Evolutionary conservation across 2,113 vertebrate genomes (phyloP), one percentile per base, ranked within the genome.

Genomic region (Planiliza haematocheilus): DNA sequence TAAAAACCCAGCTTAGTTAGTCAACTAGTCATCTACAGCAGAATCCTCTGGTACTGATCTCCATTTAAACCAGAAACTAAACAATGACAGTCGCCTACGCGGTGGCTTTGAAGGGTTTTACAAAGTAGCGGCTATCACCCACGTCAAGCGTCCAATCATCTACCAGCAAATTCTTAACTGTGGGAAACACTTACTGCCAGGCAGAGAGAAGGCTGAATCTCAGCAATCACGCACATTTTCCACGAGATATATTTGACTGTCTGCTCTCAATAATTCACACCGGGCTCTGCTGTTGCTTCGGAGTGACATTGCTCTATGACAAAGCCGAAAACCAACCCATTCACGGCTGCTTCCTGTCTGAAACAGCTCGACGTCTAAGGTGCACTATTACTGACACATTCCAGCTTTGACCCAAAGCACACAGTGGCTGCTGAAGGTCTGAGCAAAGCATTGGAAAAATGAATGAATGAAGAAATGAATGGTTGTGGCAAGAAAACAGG

Each of bases 301-400:
- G 55, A 57, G 67, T 77, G 70, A 82, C 74, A 82, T 83, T 71
- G 53, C 58, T 13, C 56, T 13, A 51, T 53, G 66, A 68, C 21
- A 71, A 38, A 71, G 70, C 36, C 68, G 74, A 45, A 85, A 80
- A 60, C 24, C 49, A 13, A 58, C 56, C 55, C 59, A 30, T 76
- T 24, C 20, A 46, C 61, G 41, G 13, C 70, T 2, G 67, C 82
- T 74, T 78, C 79, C 39, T 55, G 65, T 75, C 73, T 64, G 41
- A 51, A 20, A 42, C 57, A 3, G 37, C 57, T 60, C 10, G 8
- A 59, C 16, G 65, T 41, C 14, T 68, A 67, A 70, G 62, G 65
- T 83, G 74, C 56, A 70, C 60, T 0, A 48, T 74, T 81, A 79
- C 78, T 18, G 74, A 88, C 75, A 78, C 66, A 78, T 85, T 86